Conservation (phyloP, 2,888 invertebrate genomes). For the Chymomyza amoena region DNA sequence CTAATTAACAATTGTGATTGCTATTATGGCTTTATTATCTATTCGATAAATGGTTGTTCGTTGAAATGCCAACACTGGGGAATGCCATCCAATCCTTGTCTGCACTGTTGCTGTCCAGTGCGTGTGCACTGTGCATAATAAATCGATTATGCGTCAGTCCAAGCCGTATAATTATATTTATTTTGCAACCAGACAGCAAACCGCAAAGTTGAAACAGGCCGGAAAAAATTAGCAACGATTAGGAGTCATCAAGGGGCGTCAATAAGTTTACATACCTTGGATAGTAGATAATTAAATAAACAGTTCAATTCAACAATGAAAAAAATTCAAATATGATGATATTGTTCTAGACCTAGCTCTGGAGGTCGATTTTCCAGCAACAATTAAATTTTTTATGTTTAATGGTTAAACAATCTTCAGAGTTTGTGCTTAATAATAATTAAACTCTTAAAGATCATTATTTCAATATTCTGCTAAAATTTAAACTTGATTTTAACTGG, state of each 20-base stretch:
- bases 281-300: not conserved
- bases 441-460: too few relatives aligned
- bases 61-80: conserved; percentile 35
- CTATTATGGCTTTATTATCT: conserved; percentile 40
- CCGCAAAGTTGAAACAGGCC: not conserved
- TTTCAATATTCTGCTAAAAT: too few relatives aligned
- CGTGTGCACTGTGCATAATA: conserved; percentile 39
- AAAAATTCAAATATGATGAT: too few relatives aligned
- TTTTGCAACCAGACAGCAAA: not conserved
- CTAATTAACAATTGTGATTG: conserved; percentile 5
- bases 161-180: conserved; percentile 35
- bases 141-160: conserved; percentile 57
- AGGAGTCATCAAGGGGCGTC: not conserved
- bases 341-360: too few relatives aligned
- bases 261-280: not conserved
- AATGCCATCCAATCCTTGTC: conserved; percentile 7
- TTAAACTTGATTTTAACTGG: too few relatives aligned
- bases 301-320: not conserved
- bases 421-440: too few relatives aligned
- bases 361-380: too few relatives aligned
- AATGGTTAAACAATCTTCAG: too few relatives aligned
- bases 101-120: not conserved
- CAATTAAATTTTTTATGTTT: too few relatives aligned
- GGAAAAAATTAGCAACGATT: not conserved
- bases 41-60: conserved; percentile 33